phyloP scores from a whole-genome alignment of 2,113 vertebrate species.

The Plecotus auritus region DNA sequence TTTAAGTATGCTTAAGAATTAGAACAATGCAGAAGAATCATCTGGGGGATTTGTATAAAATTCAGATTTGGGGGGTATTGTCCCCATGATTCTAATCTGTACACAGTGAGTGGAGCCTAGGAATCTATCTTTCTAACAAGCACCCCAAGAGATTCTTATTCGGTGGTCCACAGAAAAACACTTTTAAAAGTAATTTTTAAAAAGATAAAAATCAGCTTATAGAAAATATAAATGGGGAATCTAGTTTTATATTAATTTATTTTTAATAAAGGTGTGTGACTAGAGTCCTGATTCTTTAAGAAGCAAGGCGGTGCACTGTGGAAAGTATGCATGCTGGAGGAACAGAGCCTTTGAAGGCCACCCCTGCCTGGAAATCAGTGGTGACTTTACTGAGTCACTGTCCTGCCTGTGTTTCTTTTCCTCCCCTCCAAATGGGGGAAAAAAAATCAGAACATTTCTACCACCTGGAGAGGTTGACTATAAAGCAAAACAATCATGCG shows the following conservation, averaged over 20 bases:
- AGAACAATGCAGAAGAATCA: not conserved
- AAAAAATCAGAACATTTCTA: not conserved
- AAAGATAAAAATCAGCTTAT: not conserved
- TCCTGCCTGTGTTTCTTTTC: not conserved
- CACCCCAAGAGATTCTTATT: not conserved
- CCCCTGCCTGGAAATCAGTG: not conserved
- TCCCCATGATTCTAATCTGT: not conserved
- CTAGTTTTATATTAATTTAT: not conserved
- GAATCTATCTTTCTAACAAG: not conserved
- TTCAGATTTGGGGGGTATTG: not conserved
- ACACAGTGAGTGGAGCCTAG: not conserved
- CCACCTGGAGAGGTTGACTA: not conserved
- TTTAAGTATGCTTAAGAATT: not conserved
- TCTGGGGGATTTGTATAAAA: not conserved
- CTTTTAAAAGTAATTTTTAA: not conserved
- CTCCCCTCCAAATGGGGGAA: not conserved
- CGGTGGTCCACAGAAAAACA: not conserved
- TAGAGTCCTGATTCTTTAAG: not conserved
- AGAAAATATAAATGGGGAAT: not conserved
- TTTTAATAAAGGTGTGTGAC: not conserved
- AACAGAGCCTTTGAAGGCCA: not conserved
- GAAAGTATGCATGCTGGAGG: accelerated
- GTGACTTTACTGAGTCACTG: not conserved
- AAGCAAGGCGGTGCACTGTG: not conserved
- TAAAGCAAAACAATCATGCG: not conserved